A percentile compares a stretch with the other conserved stretches of the same genome.
These are phyloP conservation scores for Cheilosia scutellata DNA, from an alignment of 2,888 invertebrate genomes.

Conservation along the genomic window DNA sequence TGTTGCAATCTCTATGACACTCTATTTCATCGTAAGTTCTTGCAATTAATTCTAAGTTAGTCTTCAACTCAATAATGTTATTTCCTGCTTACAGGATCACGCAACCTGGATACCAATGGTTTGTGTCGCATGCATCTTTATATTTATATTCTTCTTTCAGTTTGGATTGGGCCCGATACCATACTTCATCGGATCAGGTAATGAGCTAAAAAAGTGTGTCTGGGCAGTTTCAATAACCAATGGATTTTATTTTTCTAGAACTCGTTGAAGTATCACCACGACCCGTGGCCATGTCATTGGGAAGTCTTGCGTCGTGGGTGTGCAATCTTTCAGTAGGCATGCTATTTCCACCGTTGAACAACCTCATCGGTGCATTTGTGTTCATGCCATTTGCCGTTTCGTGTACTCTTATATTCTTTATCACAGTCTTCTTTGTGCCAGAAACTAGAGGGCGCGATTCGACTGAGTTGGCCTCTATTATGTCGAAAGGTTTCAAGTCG, in stretches of 20 bases:
- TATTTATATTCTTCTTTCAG: slow-evolving; percentile 91
- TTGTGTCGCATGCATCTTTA: slow-evolving; percentile 88
- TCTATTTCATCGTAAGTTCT: slow-evolving; percentile 87
- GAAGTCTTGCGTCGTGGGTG: slow-evolving; percentile 93
- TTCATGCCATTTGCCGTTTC: slow-evolving; percentile 89
- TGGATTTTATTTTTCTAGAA: slow-evolving; percentile 85
- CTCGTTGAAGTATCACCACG: slow-evolving; percentile 92
- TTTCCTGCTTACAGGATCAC: slow-evolving; percentile 83
- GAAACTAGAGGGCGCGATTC: slow-evolving; percentile 80
- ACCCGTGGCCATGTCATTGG: slow-evolving; percentile 92
- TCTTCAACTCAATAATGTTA: slow-evolving; percentile 1
- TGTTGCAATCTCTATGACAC: slow-evolving; percentile 86
- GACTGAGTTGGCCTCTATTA: slow-evolving; percentile 78
- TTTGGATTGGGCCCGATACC: slow-evolving; percentile 94
- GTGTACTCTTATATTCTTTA: slow-evolving; percentile 78
- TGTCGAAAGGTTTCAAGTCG: slow-evolving; percentile 86
- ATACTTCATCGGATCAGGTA: slow-evolving; percentile 92
- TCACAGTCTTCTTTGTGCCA: slow-evolving; percentile 80
- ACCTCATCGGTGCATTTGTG: slow-evolving; percentile 87
- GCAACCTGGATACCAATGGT: slow-evolving; percentile 88
- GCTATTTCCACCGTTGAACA: slow-evolving; percentile 88
- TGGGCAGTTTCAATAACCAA: background rate
- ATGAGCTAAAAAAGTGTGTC: slow-evolving; percentile 54
- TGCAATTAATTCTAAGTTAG: background rate
- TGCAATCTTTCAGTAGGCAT: slow-evolving; percentile 94